Base-by-base conservation (phyloP, 2,113 vertebrate genomes). In the Microcebus jonahi region DNA sequence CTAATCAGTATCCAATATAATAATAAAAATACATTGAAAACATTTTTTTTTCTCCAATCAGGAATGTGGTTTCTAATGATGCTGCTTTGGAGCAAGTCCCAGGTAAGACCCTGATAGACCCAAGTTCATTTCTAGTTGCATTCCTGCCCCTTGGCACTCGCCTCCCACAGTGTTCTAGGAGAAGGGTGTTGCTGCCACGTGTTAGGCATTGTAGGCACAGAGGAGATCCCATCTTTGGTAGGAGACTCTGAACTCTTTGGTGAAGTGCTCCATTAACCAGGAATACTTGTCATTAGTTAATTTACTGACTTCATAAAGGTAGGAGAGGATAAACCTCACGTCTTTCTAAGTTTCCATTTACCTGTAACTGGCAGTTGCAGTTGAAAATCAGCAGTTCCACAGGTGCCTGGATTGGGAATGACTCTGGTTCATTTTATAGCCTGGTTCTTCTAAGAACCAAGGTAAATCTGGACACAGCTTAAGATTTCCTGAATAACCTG, bases 21-120 rank as follows among this genome's bases (percentile, higher is more conserved):
- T 17, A 55, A 73, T 81, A 80, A 61, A 95, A 97, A 95, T 29
- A 65, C 73, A 76, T 84, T 18, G 4, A 50, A 85, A 42, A 25
- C 21, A n/a, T 21, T 10, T 21, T 7, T 7, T 23, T 25, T 10
- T 2, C 8, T 18, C 21, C 27, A 59, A 25, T 84, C 21, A 48
- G 29, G 23, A 88, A 71, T 67, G 55, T 82, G 23, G 10, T 71
- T 89, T 86, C 36, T 76, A 94, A 53, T n/a, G 61, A 39, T 85
- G 5, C 7, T 59, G 29, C 42, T 97, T 82, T 71, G 80, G 83
- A 80, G 76, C 25, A 85, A 53, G 55, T 50, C 25, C 53, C 31
- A 68, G 70, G 27, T 7, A n/a, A 90, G 65, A 14, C 50, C 42
- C 36, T 0, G 3, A 15, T 6, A 63, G 77, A 18, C 14, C 13